phyloP scores from a whole-genome alignment of 1,140 invertebrate genomes.

The Cepaea nemoralis region DNA sequence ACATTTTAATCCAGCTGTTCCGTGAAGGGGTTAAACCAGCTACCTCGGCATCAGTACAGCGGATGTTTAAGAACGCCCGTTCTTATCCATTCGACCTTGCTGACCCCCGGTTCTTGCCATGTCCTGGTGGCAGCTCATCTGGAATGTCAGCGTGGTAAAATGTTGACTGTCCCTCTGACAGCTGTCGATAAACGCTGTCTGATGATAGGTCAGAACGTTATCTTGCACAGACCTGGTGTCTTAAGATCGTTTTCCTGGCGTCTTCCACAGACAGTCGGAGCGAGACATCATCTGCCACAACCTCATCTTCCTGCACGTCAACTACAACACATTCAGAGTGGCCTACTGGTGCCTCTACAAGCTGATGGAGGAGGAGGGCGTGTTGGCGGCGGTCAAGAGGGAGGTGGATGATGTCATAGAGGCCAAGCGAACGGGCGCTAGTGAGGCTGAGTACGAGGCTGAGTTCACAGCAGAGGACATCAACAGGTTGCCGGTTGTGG shows the following conservation, averaged over 20 bases:
- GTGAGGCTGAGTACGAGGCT: slow-evolving; percentile 47
- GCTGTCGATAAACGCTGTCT: no score
- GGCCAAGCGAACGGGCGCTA: slow-evolving; percentile 25
- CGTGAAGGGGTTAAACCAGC: no score
- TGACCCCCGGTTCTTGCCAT: no score
- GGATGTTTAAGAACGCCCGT: no score
- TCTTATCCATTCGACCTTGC: no score
- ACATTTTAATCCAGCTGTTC: no score
- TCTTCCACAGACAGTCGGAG: slow-evolving; percentile 57
- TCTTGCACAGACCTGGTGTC: no score
- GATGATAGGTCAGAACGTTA: no score
- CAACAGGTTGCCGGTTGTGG: slow-evolving; percentile 64
- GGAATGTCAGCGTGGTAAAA: no score
- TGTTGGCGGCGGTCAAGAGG: slow-evolving; percentile 51
- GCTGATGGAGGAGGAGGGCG: slow-evolving; percentile 60
- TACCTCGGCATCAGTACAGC: no score
- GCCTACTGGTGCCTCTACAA: slow-evolving; percentile 67
- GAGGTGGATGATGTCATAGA: slow-evolving; percentile 58
- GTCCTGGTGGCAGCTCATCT: no score
- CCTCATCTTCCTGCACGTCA: slow-evolving; percentile 70
- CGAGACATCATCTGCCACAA: slow-evolving; percentile 70
- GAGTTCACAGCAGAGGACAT: slow-evolving; percentile 62
- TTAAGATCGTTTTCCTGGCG: not conserved
- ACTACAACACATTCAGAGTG: slow-evolving; percentile 71
- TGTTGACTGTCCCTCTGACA: no score